Evolutionary conservation across 2,888 invertebrate species (phyloP).

Genomic region (Ophonus ardosiacus): DNA sequence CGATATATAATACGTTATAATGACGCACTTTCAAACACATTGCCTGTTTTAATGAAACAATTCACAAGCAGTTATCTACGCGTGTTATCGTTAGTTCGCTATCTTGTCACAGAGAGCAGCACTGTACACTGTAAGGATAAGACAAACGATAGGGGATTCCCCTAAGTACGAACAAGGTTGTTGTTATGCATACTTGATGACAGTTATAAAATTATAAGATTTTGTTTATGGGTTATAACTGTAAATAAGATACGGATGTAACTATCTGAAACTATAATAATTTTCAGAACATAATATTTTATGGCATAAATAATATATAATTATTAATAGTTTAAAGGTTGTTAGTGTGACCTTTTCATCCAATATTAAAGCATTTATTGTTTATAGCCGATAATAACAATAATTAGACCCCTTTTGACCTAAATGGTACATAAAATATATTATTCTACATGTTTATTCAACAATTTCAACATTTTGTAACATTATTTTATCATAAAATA

Average conservation of each 20-base stretch:
- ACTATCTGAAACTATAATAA: too few species aligned
- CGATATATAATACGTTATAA: constrained; percentile 9
- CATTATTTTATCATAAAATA: background rate
- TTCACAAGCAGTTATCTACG: constrained; percentile 56
- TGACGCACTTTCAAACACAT: constrained; percentile 47
- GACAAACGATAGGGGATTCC: constrained; percentile 3
- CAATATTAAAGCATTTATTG: background rate
- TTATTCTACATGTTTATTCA: background rate
- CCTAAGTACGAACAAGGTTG: constrained; percentile 7
- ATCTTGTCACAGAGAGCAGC: constrained; percentile 29
- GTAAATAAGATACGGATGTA: background rate
- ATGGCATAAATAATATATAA: background rate
- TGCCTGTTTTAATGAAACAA: constrained; percentile 55
- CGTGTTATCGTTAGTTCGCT: constrained; percentile 30
- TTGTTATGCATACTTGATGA: background rate
- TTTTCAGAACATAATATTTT: constrained; percentile 1
- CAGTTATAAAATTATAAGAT: constrained; percentile 14
- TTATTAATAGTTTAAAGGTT: background rate
- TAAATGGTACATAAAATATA: background rate
- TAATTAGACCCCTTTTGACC: background rate
- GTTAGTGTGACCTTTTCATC: background rate
- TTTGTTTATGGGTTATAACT: constrained; percentile 5
- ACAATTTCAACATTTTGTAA: background rate
- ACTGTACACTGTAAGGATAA: constrained; percentile 1
- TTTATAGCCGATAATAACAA: background rate